Base-by-base conservation (phyloP, 2,797 vertebrate species). In the Macrochelys suwanniensis region DNA sequence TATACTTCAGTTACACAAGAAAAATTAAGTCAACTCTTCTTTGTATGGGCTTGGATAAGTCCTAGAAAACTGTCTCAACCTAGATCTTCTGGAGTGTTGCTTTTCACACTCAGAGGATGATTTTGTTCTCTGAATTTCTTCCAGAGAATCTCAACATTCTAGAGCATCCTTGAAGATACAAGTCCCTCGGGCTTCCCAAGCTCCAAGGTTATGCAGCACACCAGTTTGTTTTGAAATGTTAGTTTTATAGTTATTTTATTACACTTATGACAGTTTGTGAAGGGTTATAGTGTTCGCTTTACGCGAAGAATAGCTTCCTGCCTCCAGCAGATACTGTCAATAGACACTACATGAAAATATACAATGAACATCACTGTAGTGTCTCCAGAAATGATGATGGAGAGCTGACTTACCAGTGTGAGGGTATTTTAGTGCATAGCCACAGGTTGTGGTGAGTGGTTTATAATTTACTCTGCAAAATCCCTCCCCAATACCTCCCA, bases 161-260 rank as follows among this genome's bases (percentile, higher is more conserved):
- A 57, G 15, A 88, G 54, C 86, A 68, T 28, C 82, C 84, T 85
- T 16, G 33, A 92, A 91, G 90, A 87, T 50, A 53, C 51, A 85
- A 51, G 1, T 87, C 45, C 77, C 25, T 51, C 11, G 8, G 65
- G 6, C 26, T 81, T 87, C 61, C 61, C 33, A 57, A 93, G 33
- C 51, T 80, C 54, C 4, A 49, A 5, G 28, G 53, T 65, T 89
- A 92, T 87, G 45, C 56, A 96, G 77, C 76, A 87, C 68, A 45
- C 3, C 1, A 65, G 28, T 81, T 93, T 90, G 15, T 87, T 80
- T 84, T 91, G 7, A 94, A 97, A 82, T 88, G 1, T 6, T 71
- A 28, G 25, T 71, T 95, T 96, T 95, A 56, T 51, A 77, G 49
- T 90, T 3, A 51, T 92, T 95, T 97, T 81, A 57, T 82, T 95